Evolutionary conservation across 2,797 vertebrate genomes (phyloP), one percentile per base, ranked within the genome.

Genomic region (Megalops cyprinoides): DNA sequence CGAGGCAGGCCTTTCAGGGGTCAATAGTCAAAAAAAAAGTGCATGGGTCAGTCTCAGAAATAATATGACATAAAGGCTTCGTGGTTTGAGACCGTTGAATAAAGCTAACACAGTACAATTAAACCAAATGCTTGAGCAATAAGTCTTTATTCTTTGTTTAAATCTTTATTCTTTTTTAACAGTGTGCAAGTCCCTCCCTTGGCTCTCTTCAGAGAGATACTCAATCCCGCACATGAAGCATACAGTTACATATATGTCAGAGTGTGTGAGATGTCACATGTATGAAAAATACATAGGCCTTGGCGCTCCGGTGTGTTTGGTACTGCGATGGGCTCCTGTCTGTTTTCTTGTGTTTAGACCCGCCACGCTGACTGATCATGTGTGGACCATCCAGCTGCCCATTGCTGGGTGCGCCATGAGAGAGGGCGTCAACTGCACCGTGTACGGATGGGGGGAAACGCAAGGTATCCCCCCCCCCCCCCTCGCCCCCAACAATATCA

Each of bases 361-460:
- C 1, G 94, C 94, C 0, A 94, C 93, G 7, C 89, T 94, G 81
- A 92, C 93, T 6, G 93, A 94, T 78, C 92, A 96, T 67, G 97
- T 98, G 82, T 93, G 94, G 86, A 96, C 95, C 62, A 96, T 99
- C 69, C 95, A 96, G 82, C 91, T 98, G 74, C 97, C 98, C 20
- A 95, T 97, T 67, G 96, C 96, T 85, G 97, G 96, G 79, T 99
- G 98, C 87, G 96, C 94, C 81, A 96, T 98, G 90, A 86, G 95
- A 25, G 96, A 98, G 87, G 96, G 95, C 86, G 97, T 95, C 83
- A 94, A 93, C 84, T 99, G 98, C 91, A 96, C 95, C 91, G 96
- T 99, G 92, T 99, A 98, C 78, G 98, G 98, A 92, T 99, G 97
- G 97, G 98, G 98, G 89, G 96, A 99, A 90, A 99, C 97, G 85